Conservation (phyloP, 2,888 invertebrate genomes). For the Trichopria drosophilae region DNA sequence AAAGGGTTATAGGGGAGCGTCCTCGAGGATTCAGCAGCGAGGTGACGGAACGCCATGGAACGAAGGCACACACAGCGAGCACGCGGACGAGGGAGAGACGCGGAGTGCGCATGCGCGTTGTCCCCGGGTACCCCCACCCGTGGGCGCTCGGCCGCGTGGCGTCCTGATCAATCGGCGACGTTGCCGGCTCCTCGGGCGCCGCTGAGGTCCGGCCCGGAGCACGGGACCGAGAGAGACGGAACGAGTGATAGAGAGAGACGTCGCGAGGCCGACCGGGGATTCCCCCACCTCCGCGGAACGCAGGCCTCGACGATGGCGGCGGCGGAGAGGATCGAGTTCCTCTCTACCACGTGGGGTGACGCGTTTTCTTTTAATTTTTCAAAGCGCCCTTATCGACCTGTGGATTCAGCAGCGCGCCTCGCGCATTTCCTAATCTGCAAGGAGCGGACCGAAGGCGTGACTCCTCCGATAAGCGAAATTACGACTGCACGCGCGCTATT, state of each 20-base stretch:
- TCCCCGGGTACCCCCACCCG: constrained; percentile 47
- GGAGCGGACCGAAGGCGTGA: neutral
- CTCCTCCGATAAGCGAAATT: too few relatives aligned
- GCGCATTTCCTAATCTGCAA: neutral
- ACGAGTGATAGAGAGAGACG: constrained; percentile 21
- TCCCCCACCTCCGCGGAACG: too few relatives aligned
- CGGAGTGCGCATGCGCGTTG: constrained; percentile 49
- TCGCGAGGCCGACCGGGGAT: neutral
- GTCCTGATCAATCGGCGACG: constrained; percentile 54
- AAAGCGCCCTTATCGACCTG: constrained; percentile 52
- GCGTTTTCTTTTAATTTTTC: constrained; percentile 51
- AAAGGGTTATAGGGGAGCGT: constrained; percentile 17
- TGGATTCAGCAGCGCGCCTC: constrained; percentile 43
- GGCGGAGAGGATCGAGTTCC: constrained; percentile 10
- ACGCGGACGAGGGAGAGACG: constrained; percentile 43
- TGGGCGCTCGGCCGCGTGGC: constrained; percentile 54
- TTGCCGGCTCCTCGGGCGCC: constrained; percentile 48
- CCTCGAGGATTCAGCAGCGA: constrained; percentile 7
- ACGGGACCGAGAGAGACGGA: constrained; percentile 42
- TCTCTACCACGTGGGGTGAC: constrained; percentile 46
- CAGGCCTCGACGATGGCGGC: constrained; percentile 2
- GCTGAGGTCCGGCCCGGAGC: constrained; percentile 34
- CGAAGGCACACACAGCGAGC: constrained; percentile 33
- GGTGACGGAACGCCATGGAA: neutral
- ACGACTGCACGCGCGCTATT: too few relatives aligned